Evolutionary conservation across 2,113 vertebrate genomes (phyloP), one percentile per base, ranked within the genome.

Genomic region (Fregetta grallaria): DNA sequence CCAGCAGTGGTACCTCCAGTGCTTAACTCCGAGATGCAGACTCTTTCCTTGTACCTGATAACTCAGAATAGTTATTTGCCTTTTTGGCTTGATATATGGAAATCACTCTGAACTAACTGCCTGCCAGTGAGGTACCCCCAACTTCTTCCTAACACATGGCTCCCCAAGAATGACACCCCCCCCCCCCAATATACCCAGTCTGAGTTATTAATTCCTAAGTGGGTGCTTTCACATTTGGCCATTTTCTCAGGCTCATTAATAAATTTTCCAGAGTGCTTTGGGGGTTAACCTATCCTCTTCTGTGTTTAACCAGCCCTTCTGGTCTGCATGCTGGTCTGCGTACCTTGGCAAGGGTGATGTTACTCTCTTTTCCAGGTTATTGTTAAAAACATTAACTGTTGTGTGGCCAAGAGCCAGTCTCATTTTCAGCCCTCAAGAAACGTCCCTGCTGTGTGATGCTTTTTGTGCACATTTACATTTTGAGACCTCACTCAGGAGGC

Each of bases 171-270:
- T 21, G 9, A 62, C 27, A n/a, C n/a, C n/a, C 11, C 6, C 4
- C 3, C 11, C 27, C 25, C 0, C 3, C 6, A 4, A 1, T 27
- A 13, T 10, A 66, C 12, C 26, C 59, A 72, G 34, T 6, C 34
- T 45, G 58, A 78, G n/a, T 68, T 56, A 72, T 52, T 34, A 40
- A 16, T 80, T 74, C 71, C 25, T 30, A 21, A 25, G 38, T 21
- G 47, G 11, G 7, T 78, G 25, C 34, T 65, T 86, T 73, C 66
- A 65, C 14, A 36, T 58, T 36, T 49, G 36, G 36, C 29, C 19
- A 11, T 44, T 77, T 84, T 58, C 23, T 55, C 8, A 50, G 50
- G 15, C 13, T 80, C 36, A 4, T 34, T 66, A 42, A 40, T 23
- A 58, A 65, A 32, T 45, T 45, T 62, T 30, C 23, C 14, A 25